Evolutionary conservation across 2,888 invertebrate species (phyloP).

Genomic region (Silvanus unidentatus): DNA sequence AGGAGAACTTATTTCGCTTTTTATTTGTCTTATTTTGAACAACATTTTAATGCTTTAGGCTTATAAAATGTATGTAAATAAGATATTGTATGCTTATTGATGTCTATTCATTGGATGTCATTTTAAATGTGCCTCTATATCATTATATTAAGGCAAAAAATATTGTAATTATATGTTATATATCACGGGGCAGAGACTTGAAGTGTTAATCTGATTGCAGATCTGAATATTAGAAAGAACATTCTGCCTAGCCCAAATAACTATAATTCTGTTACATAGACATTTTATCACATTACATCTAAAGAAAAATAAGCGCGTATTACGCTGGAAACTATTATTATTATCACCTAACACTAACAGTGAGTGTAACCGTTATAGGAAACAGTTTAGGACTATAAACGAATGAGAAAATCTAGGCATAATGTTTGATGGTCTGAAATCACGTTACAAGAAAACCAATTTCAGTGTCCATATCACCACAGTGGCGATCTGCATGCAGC

Average conservation of each 20-base stretch:
- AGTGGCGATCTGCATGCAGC: conserved; percentile 42
- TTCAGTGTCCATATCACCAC: conserved; percentile 34
- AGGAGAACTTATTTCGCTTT: background rate
- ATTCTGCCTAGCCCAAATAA: too few relatives aligned
- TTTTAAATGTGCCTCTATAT: conserved; percentile 19
- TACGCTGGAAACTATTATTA: too few relatives aligned
- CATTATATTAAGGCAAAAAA: conserved; percentile 18
- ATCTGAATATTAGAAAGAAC: too few relatives aligned
- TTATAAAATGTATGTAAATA: conserved; percentile 14
- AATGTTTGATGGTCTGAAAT: conserved; percentile 6
- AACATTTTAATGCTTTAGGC: background rate
- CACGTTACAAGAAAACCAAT: conserved; percentile 24
- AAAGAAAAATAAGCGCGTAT: too few relatives aligned
- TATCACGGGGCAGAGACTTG: too few relatives aligned
- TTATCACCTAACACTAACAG: too few relatives aligned
- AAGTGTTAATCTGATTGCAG: too few relatives aligned
- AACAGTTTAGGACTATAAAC: too few relatives aligned
- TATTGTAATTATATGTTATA: too few relatives aligned
- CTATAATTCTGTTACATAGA: too few relatives aligned
- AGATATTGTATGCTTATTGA: conserved; percentile 27
- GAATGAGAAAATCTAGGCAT: background rate
- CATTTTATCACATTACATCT: too few relatives aligned
- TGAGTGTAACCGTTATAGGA: too few relatives aligned
- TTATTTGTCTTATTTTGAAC: background rate
- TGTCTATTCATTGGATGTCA: conserved; percentile 24